Percentiles rank a stretch among this genome's conserved stretches.
Evolutionary conservation across 2,113 vertebrate genomes (phyloP).

Genomic region (Podilymbus podiceps): DNA sequence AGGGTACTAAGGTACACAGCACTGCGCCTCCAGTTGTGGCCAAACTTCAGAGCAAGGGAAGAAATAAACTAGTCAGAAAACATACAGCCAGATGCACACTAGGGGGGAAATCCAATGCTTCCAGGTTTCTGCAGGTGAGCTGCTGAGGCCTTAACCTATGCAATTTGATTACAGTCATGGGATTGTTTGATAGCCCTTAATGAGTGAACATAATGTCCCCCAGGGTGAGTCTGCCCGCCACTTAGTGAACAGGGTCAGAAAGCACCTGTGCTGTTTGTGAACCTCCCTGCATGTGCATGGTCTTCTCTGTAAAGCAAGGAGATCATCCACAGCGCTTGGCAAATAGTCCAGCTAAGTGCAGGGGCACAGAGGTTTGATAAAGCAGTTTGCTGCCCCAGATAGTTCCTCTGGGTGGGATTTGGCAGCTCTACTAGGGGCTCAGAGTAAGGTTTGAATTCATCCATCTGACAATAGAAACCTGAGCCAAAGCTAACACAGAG

Average conservation of each 20-base stretch:
- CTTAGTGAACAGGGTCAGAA: background rate
- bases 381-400: slow-evolving; percentile 40
- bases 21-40: background rate
- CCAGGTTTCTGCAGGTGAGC: background rate
- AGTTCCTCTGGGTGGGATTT: slow-evolving; percentile 63
- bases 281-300: background rate
- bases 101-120: background rate
- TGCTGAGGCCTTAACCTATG: background rate
- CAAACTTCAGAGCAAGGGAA: background rate
- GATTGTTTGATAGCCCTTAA: background rate
- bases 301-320: background rate
- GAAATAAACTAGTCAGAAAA: background rate
- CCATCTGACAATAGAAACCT: slow-evolving; percentile 64
- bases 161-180: background rate
- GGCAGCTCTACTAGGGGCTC: slow-evolving; percentile 28
- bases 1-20: background rate
- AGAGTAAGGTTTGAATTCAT: slow-evolving; percentile 57
- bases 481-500: slow-evolving; percentile 66
- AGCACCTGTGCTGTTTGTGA: background rate
- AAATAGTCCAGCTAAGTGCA: background rate
- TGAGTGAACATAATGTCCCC: background rate
- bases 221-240: background rate
- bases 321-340: background rate
- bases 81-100: background rate
- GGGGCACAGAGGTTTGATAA: slow-evolving; percentile 53